These are phyloP conservation scores for Littorina saxatilis DNA, from an alignment of 1,140 invertebrate species.

Conservation along the genomic window DNA sequence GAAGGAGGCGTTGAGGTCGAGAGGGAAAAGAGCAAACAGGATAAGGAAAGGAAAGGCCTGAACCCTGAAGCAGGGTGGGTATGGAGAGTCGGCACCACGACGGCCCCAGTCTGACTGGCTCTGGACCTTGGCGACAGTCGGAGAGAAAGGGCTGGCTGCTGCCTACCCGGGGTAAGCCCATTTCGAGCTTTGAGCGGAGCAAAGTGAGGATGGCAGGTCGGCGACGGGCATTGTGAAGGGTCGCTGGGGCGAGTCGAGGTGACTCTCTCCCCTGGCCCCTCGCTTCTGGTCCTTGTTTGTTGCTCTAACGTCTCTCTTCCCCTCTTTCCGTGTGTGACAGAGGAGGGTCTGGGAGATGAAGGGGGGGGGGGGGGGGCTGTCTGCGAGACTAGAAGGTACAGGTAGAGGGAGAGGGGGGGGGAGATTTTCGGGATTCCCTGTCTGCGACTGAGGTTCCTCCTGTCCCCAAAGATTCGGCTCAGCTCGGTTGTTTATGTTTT, in stretches of 20 bases:
- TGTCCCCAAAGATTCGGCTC: too few species aligned
- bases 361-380: too few species aligned
- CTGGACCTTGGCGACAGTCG: slow-evolving; percentile 4
- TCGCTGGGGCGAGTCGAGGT: slow-evolving; percentile 1
- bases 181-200: slow-evolving; percentile 28
- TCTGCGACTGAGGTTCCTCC: too few species aligned
- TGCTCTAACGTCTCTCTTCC: background rate
- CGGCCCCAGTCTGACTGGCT: slow-evolving; percentile 37
- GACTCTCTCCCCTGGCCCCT: background rate
- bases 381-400: too few species aligned
- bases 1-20: background rate
- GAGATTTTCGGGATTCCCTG: too few species aligned
- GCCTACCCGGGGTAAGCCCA: slow-evolving; percentile 2
- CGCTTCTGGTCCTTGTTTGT: background rate
- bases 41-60: too few species aligned
- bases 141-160: slow-evolving; percentile 38
- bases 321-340: background rate
- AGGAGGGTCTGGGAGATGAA: too few species aligned
- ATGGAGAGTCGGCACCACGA: background rate
- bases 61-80: slow-evolving; percentile 10
- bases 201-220: slow-evolving; percentile 26
- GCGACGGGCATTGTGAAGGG: slow-evolving; percentile 18
- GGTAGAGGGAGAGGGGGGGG: too few species aligned
- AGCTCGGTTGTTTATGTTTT: too few species aligned
- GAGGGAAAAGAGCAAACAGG: background rate